Evolutionary conservation across 2,797 vertebrate genomes (phyloP).

Genomic region (Carduelis carduelis): DNA sequence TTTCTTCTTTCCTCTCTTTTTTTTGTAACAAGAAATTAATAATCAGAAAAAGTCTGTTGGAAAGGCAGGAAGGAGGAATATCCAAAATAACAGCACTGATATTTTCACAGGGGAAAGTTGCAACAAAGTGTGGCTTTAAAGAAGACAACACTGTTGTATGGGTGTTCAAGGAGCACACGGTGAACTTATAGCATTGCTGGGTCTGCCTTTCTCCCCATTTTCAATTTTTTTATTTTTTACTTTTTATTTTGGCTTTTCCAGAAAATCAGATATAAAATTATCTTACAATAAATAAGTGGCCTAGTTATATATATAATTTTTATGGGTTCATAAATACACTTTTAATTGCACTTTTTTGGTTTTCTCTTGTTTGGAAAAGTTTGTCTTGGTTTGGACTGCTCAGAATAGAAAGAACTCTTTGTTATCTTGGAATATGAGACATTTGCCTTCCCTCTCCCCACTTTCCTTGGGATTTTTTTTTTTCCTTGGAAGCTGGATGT

Average conservation of each 20-base stretch:
- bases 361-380: background rate
- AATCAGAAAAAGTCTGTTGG: background rate
- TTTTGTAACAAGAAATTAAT: background rate
- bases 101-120: background rate
- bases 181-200: background rate
- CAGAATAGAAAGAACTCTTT: background rate
- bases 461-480: background rate
- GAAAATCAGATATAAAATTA: background rate
- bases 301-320: background rate
- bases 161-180: background rate
- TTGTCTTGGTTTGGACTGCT: background rate
- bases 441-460: background rate
- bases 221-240: background rate
- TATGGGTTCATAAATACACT: background rate
- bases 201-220: background rate
- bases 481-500: background rate
- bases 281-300: background rate
- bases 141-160: background rate
- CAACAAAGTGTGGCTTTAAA: background rate
- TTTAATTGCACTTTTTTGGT: background rate
- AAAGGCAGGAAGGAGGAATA: background rate
- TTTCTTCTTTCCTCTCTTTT: accelerated
- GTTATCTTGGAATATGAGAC: background rate
- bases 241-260: background rate
- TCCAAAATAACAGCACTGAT: background rate